Evolutionary conservation across 2,888 invertebrate genomes (phyloP), one percentile per base, ranked within the genome.

Genomic region (Macrostomum cliftonense): DNA sequence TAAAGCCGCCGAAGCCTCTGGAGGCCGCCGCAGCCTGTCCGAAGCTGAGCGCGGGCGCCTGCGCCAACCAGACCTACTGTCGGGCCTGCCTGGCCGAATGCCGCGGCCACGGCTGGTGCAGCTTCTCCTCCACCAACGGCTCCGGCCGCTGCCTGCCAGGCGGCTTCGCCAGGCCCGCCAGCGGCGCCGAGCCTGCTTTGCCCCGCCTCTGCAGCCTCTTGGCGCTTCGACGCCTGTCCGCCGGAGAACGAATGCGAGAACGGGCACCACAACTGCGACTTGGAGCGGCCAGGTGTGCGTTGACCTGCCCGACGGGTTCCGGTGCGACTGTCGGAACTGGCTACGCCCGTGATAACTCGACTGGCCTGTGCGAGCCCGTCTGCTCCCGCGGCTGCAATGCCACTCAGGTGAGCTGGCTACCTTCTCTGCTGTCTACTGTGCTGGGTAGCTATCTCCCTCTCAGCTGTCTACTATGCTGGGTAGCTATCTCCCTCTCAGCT

Each of bases 101-200:
- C 28, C 82, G 84, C 0, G 82, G 85, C 60, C 91, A 91, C 63
- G 91, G 91, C 12, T 93, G 91, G 91, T 91, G 89, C 67, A 81
- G 86, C 0, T 59, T 64, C 20, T 63, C 63, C 2, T 43, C 79
- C 76, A 61, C 54, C 47, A 62, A 63, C 48, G 76, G 76, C 0
- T 57, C 64, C 49, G 89, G 89, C n/a, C 77, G 83, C 5, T 89
- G 89, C 59, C 80, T 83, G 0, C 81, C 82, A 64, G 89, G 88
- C 0, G 83, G 82, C 0, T 77, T 82, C 46, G 73, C 73, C 54
- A 74, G 75, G 5, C 76, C 77, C 37, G 36, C 37, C 12, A 43
- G 48, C 9, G 37, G 42, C 14, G n/a, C n/a, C n/a, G n/a, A n/a
- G n/a, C n/a, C n/a, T n/a, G n/a, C n/a, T n/a, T n/a, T n/a, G n/a